Percentiles rank a stretch among this genome's conserved stretches.
Evolutionary conservation across 2,797 vertebrate species (phyloP).

Genomic region (Siniperca obscura): DNA sequence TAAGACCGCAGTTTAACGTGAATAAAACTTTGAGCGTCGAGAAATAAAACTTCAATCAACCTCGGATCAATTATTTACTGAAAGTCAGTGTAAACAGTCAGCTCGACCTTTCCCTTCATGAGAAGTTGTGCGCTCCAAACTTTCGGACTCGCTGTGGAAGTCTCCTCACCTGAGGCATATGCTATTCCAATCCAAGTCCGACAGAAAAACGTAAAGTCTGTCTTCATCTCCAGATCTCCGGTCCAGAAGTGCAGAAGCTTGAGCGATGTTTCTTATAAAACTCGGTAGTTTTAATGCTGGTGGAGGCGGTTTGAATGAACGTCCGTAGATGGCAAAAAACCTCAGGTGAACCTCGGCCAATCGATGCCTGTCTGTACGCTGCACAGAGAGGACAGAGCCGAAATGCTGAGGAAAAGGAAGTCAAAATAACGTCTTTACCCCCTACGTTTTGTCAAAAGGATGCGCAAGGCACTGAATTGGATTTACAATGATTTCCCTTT

Average conservation of each 20-base stretch:
- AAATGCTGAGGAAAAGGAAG: slow-evolving; percentile 54
- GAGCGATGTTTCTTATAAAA: slow-evolving; percentile 22
- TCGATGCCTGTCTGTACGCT: slow-evolving; percentile 39
- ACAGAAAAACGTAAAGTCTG: slow-evolving; percentile 84
- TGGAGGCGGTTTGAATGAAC: slow-evolving; percentile 39
- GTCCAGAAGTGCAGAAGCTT: slow-evolving; percentile 70
- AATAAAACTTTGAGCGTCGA: background rate
- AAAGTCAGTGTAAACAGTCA: slow-evolving; percentile 16
- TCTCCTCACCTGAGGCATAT: slow-evolving; percentile 84
- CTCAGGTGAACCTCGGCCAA: slow-evolving; percentile 76
- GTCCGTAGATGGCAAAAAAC: slow-evolving; percentile 54
- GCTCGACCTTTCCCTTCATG: background rate
- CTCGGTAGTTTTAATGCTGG: slow-evolving; percentile 17
- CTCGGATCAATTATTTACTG: slow-evolving; percentile 18
- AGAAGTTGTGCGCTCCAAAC: slow-evolving; percentile 55
- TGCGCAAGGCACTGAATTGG: slow-evolving; percentile 83
- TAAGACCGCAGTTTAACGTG: background rate
- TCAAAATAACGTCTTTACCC: slow-evolving; percentile 26
- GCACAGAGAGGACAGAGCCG: slow-evolving; percentile 59
- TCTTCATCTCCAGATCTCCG: slow-evolving; percentile 89
- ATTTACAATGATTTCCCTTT: slow-evolving; percentile 89
- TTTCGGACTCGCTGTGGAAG: slow-evolving; percentile 21
- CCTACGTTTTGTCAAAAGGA: slow-evolving; percentile 74
- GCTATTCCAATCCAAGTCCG: slow-evolving; percentile 87
- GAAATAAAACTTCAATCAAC: slow-evolving; percentile 7